Conservation (phyloP, 1,140 invertebrate genomes). For the Kradibia gibbosae region DNA sequence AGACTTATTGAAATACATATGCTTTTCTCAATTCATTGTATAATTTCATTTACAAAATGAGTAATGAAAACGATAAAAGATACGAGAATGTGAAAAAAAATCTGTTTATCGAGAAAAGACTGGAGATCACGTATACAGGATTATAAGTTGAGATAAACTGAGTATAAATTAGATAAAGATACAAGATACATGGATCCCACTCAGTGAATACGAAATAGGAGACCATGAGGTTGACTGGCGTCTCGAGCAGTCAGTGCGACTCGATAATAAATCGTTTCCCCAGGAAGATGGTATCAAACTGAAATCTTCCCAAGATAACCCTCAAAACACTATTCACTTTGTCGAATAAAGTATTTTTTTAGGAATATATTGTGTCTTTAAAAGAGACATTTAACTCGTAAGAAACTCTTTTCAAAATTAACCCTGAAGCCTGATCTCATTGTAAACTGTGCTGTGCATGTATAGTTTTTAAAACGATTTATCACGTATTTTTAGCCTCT, state of each 20-base stretch:
- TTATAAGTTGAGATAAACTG: neutral
- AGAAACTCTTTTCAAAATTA: neutral
- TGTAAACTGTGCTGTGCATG: neutral
- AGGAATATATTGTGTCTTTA: neutral
- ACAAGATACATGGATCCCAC: neutral
- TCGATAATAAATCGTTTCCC: neutral
- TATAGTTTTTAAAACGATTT: neutral
- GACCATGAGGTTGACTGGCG: neutral
- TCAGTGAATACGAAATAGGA: neutral
- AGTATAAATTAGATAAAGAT: constrained; percentile 1
- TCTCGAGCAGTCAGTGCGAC: neutral
- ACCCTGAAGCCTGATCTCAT: neutral
- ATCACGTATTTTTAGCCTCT: neutral
- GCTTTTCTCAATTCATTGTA: neutral
- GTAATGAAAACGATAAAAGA: neutral
- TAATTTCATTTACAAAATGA: neutral
- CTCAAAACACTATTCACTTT: neutral
- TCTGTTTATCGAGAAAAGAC: neutral
- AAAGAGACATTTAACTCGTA: neutral
- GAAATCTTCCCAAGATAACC: neutral
- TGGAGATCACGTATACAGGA: neutral
- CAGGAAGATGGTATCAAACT: neutral
- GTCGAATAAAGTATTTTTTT: neutral
- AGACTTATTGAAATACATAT: neutral
- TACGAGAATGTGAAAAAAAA: neutral